Evolutionary conservation across 2,888 invertebrate species (phyloP).

Genomic region (Heliconius cydno): DNA sequence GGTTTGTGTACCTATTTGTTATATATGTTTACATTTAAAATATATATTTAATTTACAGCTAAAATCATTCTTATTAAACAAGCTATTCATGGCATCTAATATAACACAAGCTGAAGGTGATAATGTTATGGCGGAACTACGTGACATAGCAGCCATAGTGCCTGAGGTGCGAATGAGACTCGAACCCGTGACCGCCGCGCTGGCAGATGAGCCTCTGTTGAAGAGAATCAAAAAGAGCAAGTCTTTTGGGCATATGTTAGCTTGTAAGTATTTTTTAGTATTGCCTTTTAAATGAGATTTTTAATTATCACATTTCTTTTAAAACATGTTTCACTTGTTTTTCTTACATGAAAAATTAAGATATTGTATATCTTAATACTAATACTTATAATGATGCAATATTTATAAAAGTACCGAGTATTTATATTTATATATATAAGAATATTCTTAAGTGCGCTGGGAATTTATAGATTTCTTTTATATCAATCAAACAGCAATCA

Average conservation of each 20-base stretch:
- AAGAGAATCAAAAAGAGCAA: slow-evolving; percentile 59
- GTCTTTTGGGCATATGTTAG: slow-evolving; percentile 60
- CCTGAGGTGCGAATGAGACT: slow-evolving; percentile 69
- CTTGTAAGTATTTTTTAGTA: slow-evolving; percentile 44
- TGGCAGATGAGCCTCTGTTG: slow-evolving; percentile 69
- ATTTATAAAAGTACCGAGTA: too few species aligned
- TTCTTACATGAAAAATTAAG: background rate
- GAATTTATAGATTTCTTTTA: too few species aligned
- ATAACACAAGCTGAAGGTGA: slow-evolving; percentile 75
- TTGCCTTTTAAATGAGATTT: background rate
- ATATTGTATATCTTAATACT: too few species aligned
- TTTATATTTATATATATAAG: too few species aligned
- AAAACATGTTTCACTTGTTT: too few species aligned
- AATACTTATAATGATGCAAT: too few species aligned
- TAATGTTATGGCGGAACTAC: slow-evolving; percentile 66
- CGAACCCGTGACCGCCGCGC: slow-evolving; percentile 56
- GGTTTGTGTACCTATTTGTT: too few species aligned
- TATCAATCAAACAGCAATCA: too few species aligned
- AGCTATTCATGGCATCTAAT: slow-evolving; percentile 77
- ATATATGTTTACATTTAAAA: background rate
- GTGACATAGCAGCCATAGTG: slow-evolving; percentile 71
- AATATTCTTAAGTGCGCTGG: too few species aligned
- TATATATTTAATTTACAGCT: slow-evolving; percentile 59
- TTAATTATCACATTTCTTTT: too few species aligned
- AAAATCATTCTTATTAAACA: slow-evolving; percentile 69